Conservation (phyloP, 2,888 invertebrate genomes). For the Formica aserva region DNA sequence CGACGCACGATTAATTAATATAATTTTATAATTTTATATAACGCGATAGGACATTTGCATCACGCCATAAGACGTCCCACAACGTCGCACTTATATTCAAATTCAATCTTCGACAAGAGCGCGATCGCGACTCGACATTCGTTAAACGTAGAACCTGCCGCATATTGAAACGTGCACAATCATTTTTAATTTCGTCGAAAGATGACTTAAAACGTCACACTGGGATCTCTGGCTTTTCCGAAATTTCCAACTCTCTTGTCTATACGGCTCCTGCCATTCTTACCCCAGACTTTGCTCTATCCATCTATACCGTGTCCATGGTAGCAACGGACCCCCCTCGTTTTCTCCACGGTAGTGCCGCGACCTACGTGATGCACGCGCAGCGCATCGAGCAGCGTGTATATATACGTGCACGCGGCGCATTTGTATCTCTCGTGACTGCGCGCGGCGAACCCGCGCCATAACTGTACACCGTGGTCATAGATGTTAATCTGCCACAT, state of each 20-base stretch:
- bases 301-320: background rate
- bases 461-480: conserved; percentile 64
- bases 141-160: background rate
- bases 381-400: conserved; percentile 29
- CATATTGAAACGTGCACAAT: background rate
- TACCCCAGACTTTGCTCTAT: background rate
- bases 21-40: conserved; percentile 26
- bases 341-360: conserved; percentile 45
- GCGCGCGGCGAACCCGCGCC: conserved; percentile 48
- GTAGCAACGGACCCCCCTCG: conserved; percentile 8
- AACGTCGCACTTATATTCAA: background rate
- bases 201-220: background rate
- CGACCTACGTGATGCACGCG: conserved; percentile 47
- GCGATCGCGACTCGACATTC: background rate
- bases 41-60: conserved; percentile 26
- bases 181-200: background rate
- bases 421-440: conserved; percentile 56
- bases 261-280: background rate
- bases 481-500: conserved; percentile 71
- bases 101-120: background rate
- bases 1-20: conserved; percentile 41
- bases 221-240: background rate
- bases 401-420: conserved; percentile 36
- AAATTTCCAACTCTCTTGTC: background rate
- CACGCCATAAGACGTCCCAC: background rate